Percentiles rank a stretch among this genome's conserved stretches.
Evolutionary conservation across 2,888 invertebrate species (phyloP).

Genomic region (Lutraria lutraria): DNA sequence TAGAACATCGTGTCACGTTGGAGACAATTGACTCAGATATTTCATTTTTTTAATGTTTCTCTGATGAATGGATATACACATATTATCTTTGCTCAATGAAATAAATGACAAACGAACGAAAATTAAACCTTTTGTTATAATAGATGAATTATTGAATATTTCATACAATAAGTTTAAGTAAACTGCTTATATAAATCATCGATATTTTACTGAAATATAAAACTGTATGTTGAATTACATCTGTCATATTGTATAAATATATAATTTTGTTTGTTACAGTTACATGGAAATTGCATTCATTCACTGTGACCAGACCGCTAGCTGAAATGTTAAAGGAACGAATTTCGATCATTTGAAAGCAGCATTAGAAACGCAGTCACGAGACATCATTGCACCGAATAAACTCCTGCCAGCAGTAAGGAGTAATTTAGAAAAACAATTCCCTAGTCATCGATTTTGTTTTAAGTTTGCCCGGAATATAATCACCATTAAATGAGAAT

Average conservation of each 20-base stretch:
- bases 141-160: background rate
- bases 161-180: background rate
- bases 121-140: background rate
- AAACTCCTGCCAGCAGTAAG: background rate
- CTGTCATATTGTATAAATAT: background rate
- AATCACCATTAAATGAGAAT: background rate
- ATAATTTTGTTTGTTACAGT: background rate
- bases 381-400: background rate
- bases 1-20: background rate
- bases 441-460: background rate
- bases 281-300: background rate
- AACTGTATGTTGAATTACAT: background rate
- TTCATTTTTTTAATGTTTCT: background rate
- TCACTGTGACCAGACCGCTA: background rate
- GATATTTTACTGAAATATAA: background rate
- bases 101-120: background rate
- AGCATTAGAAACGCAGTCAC: background rate
- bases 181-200: background rate
- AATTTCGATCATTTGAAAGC: background rate
- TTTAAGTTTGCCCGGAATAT: conserved; percentile 6
- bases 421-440: background rate
- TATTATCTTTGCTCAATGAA: background rate
- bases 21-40: background rate
- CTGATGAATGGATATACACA: background rate
- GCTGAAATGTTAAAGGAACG: background rate